phyloP scores from a whole-genome alignment of 2,797 vertebrate genomes.

The Etheostoma perlongum region DNA sequence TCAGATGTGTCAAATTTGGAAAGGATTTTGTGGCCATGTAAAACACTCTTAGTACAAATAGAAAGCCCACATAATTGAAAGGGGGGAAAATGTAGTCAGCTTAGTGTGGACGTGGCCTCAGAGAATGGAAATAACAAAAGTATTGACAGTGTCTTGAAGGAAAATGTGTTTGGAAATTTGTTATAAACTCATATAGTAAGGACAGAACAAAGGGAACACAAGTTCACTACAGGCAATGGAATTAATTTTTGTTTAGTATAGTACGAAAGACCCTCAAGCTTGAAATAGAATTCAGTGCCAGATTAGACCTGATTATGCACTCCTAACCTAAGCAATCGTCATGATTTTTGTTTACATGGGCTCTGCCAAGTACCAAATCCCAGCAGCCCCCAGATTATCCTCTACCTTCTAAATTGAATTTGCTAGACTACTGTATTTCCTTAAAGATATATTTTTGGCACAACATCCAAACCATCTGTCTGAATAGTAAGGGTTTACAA shows the following conservation, averaged over 20 bases:
- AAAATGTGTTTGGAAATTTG: neutral
- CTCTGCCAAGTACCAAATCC: conserved; percentile 68
- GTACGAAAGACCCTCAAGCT: conserved; percentile 41
- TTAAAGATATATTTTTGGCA: conserved; percentile 25
- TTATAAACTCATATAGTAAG: neutral
- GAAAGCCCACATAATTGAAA: conserved; percentile 1
- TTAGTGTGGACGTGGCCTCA: neutral
- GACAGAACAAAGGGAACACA: neutral
- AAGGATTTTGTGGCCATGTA: conserved; percentile 7
- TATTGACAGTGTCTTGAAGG: neutral
- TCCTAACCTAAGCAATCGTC: conserved; percentile 54
- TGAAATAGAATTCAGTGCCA: conserved; percentile 50
- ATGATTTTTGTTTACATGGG: conserved; percentile 50
- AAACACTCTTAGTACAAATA: neutral
- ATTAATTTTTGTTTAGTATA: conserved; percentile 34
- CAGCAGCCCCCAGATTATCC: conserved; percentile 58
- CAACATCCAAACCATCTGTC: neutral
- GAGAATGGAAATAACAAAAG: neutral
- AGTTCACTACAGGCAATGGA: conserved; percentile 26
- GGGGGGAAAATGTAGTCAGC: neutral
- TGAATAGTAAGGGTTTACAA: neutral
- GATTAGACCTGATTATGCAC: conserved; percentile 64
- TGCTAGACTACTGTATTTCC: conserved; percentile 13
- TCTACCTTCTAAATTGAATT: conserved; percentile 43
- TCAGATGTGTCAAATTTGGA: neutral